Conservation (phyloP, 1,140 invertebrate species). For the Calephelis virginiensis region DNA sequence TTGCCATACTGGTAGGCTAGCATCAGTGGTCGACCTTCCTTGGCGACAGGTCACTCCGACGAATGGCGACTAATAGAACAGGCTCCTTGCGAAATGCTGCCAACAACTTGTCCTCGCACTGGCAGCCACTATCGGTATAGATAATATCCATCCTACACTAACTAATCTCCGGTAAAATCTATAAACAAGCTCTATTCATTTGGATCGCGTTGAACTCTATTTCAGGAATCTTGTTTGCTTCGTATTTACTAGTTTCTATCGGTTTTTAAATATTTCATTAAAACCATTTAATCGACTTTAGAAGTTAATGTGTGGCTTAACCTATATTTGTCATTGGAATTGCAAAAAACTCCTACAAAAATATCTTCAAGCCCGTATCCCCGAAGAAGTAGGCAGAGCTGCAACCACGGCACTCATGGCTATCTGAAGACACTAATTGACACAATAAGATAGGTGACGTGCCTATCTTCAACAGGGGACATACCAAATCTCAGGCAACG, state of each 20-base stretch:
- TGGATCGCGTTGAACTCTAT: conserved; percentile 13
- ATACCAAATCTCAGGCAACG: no score
- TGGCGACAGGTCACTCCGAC: conserved; percentile 54
- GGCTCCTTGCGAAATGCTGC: conserved; percentile 41
- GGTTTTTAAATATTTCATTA: no score
- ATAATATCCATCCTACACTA: conserved; percentile 30
- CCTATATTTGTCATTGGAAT: no score
- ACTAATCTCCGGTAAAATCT: conserved; percentile 20
- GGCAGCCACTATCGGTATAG: conserved; percentile 17
- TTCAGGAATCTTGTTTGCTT: conserved; percentile 4
- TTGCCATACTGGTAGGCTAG: conserved; percentile 52
- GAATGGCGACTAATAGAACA: conserved; percentile 49
- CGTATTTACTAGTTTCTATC: neutral
- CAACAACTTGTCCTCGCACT: conserved; percentile 25
- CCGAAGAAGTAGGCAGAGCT: no score
- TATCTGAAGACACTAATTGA: no score
- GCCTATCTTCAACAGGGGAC: no score
- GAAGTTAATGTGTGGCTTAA: no score
- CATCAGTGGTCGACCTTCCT: conserved; percentile 61
- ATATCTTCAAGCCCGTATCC: no score
- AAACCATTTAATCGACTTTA: no score
- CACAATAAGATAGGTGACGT: no score
- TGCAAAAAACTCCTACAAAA: no score
- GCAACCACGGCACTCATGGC: no score
- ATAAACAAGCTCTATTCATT: conserved; percentile 19